These are phyloP conservation scores for Syrphus vitripennis DNA, from an alignment of 2,888 invertebrate genomes.

Conservation along the genomic window DNA sequence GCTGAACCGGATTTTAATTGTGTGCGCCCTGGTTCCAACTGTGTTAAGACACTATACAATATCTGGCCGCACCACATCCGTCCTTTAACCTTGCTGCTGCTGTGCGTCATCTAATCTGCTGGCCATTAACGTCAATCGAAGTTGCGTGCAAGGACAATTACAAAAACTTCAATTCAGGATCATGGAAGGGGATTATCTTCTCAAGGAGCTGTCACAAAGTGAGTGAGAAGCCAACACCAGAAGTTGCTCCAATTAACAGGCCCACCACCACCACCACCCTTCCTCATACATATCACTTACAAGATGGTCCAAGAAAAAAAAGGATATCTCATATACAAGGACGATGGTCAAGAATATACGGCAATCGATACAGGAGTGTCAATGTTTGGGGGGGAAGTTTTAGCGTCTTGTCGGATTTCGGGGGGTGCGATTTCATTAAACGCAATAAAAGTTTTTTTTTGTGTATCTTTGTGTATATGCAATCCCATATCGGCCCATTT, in stretches of 20 bases:
- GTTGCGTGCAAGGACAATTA: conserved; percentile 67
- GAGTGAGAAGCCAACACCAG: conserved; percentile 59
- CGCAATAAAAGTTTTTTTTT: conserved; percentile 45
- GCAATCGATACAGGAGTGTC: neutral
- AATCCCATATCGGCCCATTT: conserved; percentile 41
- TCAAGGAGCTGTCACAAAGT: conserved; percentile 64
- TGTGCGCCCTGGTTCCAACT: conserved; percentile 48
- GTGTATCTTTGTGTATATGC: neutral
- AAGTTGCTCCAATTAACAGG: conserved; percentile 63
- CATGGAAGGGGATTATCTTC: conserved; percentile 41
- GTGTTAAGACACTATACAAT: neutral
- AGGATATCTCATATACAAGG: conserved; percentile 6
- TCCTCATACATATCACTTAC: conserved; percentile 16
- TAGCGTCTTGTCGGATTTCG: neutral
- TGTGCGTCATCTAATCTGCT: conserved; percentile 49
- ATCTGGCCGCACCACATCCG: neutral
- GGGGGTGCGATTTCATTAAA: conserved; percentile 57
- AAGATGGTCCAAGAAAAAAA: conserved; percentile 9
- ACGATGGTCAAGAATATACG: conserved; percentile 30
- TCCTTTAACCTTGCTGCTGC: neutral
- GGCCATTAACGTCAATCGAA: conserved; percentile 68
- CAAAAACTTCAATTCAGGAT: conserved; percentile 30
- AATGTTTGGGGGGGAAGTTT: neutral
- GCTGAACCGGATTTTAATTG: conserved; percentile 48
- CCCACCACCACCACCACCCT: conserved; percentile 56